phyloP scores from a whole-genome alignment of 92 coral and sea anemone genomes.

The Actinernus sp. region DNA sequence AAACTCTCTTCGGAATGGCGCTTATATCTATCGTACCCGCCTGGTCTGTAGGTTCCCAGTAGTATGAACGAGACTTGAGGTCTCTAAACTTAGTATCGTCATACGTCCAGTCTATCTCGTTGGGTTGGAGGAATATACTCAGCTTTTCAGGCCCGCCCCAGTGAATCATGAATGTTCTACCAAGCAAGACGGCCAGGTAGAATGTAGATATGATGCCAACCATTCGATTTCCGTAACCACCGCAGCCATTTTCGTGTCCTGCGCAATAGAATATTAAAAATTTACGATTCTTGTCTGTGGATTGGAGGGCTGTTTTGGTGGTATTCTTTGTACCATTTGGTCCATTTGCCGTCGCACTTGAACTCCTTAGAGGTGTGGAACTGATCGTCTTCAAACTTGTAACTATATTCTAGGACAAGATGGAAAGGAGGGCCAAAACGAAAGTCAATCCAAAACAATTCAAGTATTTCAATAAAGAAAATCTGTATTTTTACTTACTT shows the following conservation, averaged over 20 bases:
- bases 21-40: constrained; percentile 29
- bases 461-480: too few species aligned
- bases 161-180: constrained; percentile 34
- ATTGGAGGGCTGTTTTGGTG: constrained; percentile 3
- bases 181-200: constrained; percentile 42
- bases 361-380: constrained; percentile 14
- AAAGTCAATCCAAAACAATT: too few species aligned
- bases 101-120: constrained; percentile 46
- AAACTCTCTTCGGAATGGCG: constrained; percentile 15
- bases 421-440: too few species aligned
- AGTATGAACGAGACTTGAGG: background rate
- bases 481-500: too few species aligned
- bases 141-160: constrained; percentile 57
- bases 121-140: constrained; percentile 28
- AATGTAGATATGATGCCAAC: constrained; percentile 42
- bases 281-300: constrained; percentile 10
- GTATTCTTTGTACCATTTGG: constrained; percentile 32
- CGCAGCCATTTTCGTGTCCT: constrained; percentile 36
- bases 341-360: constrained; percentile 38
- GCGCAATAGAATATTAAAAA: constrained; percentile 33
- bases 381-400: constrained; percentile 18
- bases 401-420: background rate
- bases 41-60: constrained; percentile 34
- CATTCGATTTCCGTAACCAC: constrained; percentile 57
- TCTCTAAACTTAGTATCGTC: constrained; percentile 12